Percentiles rank a stretch among this genome's conserved stretches.
These are phyloP conservation scores for Puntigrus tetrazona DNA, from an alignment of 2,113 vertebrate genomes.

Conservation along the genomic window DNA sequence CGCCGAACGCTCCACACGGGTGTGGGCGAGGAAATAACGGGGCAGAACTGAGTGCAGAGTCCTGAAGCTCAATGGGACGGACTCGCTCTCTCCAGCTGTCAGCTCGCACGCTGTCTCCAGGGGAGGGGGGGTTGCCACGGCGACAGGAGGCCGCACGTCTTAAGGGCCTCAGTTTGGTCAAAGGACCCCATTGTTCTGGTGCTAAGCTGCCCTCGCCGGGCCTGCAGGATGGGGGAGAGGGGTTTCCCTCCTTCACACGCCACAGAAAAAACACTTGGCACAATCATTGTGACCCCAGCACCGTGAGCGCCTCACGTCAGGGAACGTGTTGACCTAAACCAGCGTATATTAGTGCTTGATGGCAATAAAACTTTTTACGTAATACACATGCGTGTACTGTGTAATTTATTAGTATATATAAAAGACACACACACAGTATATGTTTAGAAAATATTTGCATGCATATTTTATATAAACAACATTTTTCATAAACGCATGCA, in stretches of 20 bases:
- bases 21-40: constrained; percentile 46
- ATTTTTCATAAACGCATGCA: too few species aligned
- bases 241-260: constrained; percentile 62
- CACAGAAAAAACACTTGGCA: constrained; percentile 40
- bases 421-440: too few species aligned
- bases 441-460: too few species aligned
- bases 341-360: too few species aligned
- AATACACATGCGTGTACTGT: too few species aligned
- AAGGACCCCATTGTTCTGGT: constrained; percentile 80
- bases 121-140: constrained; percentile 76
- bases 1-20: background rate
- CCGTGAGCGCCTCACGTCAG: background rate
- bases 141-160: constrained; percentile 84
- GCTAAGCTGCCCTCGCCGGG: constrained; percentile 80
- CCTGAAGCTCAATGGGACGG: constrained; percentile 66
- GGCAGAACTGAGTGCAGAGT: constrained; percentile 60
- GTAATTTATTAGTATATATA: too few species aligned
- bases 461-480: too few species aligned
- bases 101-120: constrained; percentile 71
- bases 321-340: background rate
- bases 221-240: constrained; percentile 56
- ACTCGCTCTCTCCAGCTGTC: constrained; percentile 81
- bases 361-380: too few species aligned
- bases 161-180: constrained; percentile 80
- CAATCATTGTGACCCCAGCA: constrained; percentile 42